Evolutionary conservation across 2,888 invertebrate species (phyloP), one percentile per base, ranked within the genome.

Genomic region (Luperina testacea): DNA sequence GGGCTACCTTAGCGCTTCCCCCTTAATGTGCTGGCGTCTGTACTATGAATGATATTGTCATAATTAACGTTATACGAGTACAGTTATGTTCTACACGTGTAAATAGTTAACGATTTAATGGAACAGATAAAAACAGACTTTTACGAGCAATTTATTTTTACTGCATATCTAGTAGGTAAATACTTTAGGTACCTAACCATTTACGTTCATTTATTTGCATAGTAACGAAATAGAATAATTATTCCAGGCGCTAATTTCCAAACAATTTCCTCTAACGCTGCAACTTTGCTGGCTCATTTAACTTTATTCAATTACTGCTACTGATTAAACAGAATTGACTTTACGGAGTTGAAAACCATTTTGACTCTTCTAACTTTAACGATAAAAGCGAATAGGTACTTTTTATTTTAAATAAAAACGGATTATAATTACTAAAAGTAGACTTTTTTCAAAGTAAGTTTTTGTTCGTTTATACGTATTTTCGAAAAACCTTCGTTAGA

Each of bases 251-350:
- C 27, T 57, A 69, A 78, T 73, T 75, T 76, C 27, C n/a, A 70
- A 63, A 64, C 68, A 64, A 81, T 80, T 53, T 72, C 75, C 63
- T 67, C 75, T 64, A 80, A 74, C 72, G 75, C 32, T 76, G 70
- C 77, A 81, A 75, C 61, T 27, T 61, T 72, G 76, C 74, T 71
- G 73, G 63, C 68, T 70, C 77, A 83, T 83, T 85, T 74, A 72
- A 81, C 74, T 85, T 72, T 82, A 80, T 67, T 61, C 80, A 80
- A 86, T 78, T 82, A 71, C 57, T 70, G 59, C 70, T 72, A n/a
- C n/a, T 78, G 77, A 73, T 67, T 63, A 32, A 63, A 63, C 8
- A 17, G 27, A 32, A 63, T 63, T 8, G 8, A 8, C 17, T 24
- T 59, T 69, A 57, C 5, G 20, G 5, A 67, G 24, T 7, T 61